phyloP scores from a whole-genome alignment of 2,113 vertebrate genomes.

The Hippocampus barbouri region DNA sequence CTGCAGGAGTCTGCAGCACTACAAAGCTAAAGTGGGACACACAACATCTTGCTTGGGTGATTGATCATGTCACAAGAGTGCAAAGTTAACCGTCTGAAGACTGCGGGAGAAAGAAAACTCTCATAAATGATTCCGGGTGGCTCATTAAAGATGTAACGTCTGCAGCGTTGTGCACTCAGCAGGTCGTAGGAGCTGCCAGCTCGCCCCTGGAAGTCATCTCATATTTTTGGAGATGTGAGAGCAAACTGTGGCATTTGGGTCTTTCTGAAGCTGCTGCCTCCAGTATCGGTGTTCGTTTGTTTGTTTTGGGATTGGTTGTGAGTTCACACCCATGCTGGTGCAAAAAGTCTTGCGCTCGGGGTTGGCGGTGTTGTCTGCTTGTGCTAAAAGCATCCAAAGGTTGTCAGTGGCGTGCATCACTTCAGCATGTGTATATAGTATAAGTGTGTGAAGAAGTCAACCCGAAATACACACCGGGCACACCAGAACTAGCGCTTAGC shows the following conservation, averaged over 20 bases:
- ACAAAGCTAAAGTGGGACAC: conserved; percentile 40
- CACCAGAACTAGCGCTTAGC: too few relatives aligned
- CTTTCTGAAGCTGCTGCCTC: background rate
- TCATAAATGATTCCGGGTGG: conserved; percentile 53
- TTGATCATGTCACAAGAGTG: conserved; percentile 60
- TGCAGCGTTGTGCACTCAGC: conserved; percentile 23
- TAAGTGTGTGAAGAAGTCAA: background rate
- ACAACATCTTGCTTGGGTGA: conserved; percentile 56
- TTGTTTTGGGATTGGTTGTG: conserved; percentile 26
- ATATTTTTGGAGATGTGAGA: background rate
- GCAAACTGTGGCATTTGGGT: background rate
- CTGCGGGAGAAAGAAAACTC: conserved; percentile 54
- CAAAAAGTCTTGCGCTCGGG: conserved; percentile 45
- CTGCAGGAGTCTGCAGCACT: background rate
- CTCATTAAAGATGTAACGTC: conserved; percentile 50
- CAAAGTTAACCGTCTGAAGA: conserved; percentile 40
- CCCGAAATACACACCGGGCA: background rate
- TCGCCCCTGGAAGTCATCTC: background rate
- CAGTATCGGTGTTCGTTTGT: conserved; percentile 50
- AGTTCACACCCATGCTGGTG: conserved; percentile 51
- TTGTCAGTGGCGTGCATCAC: conserved; percentile 34
- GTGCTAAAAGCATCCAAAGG: conserved; percentile 51
- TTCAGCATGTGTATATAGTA: conserved; percentile 5
- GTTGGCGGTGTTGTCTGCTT: background rate
- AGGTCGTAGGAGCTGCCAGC: background rate